Evolutionary conservation across 1,140 invertebrate species (phyloP).

Genomic region (Plutomurus gul): DNA sequence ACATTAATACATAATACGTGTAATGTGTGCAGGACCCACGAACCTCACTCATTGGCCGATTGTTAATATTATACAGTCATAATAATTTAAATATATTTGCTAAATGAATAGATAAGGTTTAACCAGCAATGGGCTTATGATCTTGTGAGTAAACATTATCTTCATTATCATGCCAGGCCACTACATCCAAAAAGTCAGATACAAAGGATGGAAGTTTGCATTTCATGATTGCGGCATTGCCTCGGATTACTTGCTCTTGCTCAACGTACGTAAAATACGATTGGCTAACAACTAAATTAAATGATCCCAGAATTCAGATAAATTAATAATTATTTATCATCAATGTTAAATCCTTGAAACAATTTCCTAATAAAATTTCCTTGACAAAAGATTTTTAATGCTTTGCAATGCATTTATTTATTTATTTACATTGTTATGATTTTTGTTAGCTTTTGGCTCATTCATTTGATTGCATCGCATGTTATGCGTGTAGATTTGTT

Average conservation of each 20-base stretch:
- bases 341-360: too few relatives aligned
- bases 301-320: too few relatives aligned
- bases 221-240: constrained; percentile 87
- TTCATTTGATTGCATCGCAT: too few relatives aligned
- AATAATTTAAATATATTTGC: too few relatives aligned
- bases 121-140: not conserved
- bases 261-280: constrained; percentile 86
- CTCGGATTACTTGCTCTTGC: constrained; percentile 91
- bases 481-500: too few relatives aligned
- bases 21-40: too few relatives aligned
- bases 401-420: too few relatives aligned
- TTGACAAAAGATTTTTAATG: too few relatives aligned
- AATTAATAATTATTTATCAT: too few relatives aligned
- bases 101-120: not conserved
- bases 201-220: constrained; percentile 94
- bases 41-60: not conserved
- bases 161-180: constrained; percentile 80
- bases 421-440: too few relatives aligned
- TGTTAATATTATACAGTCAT: not conserved
- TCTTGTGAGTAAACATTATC: constrained; percentile 67
- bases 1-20: not conserved
- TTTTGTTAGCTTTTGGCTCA: too few relatives aligned
- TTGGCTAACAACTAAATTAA: constrained; percentile 79
- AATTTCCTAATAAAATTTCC: too few relatives aligned
- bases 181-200: constrained; percentile 86